Base-by-base conservation (phyloP, 2,888 invertebrate genomes). In the Apamea sordens region DNA sequence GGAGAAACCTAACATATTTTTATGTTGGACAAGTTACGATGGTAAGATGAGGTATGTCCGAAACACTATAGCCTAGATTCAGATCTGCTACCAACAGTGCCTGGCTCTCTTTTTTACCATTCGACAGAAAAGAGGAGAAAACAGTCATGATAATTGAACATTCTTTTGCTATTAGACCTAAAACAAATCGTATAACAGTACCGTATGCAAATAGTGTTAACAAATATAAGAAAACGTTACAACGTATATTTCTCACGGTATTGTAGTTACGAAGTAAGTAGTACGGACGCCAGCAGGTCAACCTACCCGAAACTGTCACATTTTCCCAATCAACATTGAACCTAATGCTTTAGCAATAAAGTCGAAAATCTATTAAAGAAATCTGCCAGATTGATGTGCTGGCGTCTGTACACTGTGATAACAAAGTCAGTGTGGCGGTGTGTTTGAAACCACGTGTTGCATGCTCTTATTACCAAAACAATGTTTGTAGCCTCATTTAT, bases 391-490 rank as follows among this genome's bases (percentile, higher is more conserved):
- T n/a, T n/a, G n/a, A n/a, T n/a, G n/a, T n/a, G n/a, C n/a, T n/a
- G n/a, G n/a, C n/a, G n/a, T n/a, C n/a, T n/a, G n/a, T n/a, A 63
- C 86, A 67, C 68, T 74, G 81, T 77, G 75, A 70, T 79, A 82
- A 86, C 84, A 72, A 70, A 73, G 80, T 78, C 79, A 71, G 84
- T 64, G 21, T 63, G 64, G 77, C 88, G 88, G 89, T 73, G 28
- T 73, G 50, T 86, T 89, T 89, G 89, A 88, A 89, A 79, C 84
- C 88, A 88, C 84, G 80, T 88, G 88, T 88, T 81, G 71, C 80
- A 79, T 75, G 56, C 76, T 86, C 84, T 74, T 79, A 72, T 78
- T 79, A 79, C 56, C 59, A 79, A 79, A 83, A 88, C 79, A 85
- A 72, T 74, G 69, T 72, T 32, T 53, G 84, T 83, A 79, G 53